Evolutionary conservation across 1,140 invertebrate genomes (phyloP), one percentile per base, ranked within the genome.

Genomic region (Orussus abietinus): DNA sequence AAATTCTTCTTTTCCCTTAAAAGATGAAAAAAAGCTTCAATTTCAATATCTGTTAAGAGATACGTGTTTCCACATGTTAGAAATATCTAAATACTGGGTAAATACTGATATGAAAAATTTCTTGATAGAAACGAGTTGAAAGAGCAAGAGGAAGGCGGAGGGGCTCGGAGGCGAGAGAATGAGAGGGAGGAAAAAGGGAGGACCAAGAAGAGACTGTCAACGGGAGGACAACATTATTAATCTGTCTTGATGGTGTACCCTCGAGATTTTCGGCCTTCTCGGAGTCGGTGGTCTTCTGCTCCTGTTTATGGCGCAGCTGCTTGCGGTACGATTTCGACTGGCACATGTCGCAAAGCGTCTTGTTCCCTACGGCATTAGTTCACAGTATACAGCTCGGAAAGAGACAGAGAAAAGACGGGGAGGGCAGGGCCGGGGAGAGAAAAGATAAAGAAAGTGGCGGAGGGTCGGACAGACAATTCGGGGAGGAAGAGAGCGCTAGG

Each of bases 341-440:
- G 77, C 86, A 89, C 65, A 85, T 76, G 73, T 88, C 85, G 73
- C 86, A 89, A 64, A 86, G 79, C 51, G 85, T 88, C 81, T 85
- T 88, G 80, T 89, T 88, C 85, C 85, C 86, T 89, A 76, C 61
- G 64, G 55, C 59, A 72, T 67, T 63, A 62, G 63, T 64, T 60
- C 41, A 64, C 47, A 51, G 42, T 38, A 45, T 62, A 36, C 61
- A 59, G 45, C 47, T 51, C 50, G 49, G 2, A 40, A 3, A 21
- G 9, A 39, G 5, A 32, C 2, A 25, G n/a, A 33, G 4, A 13
- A 10, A 12, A 12, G 33, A 35, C 13, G 33, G 25, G 6, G 18
- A 35, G 20, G 33, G 37, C 17, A 46, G 18, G 33, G 38, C 33
- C 20, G 34, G 12, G 26, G 28, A 35, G 17, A 46, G 17, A 46